Evolutionary conservation across 1,140 invertebrate genomes (phyloP).

Genomic region (Ctenoplectra terminalis): DNA sequence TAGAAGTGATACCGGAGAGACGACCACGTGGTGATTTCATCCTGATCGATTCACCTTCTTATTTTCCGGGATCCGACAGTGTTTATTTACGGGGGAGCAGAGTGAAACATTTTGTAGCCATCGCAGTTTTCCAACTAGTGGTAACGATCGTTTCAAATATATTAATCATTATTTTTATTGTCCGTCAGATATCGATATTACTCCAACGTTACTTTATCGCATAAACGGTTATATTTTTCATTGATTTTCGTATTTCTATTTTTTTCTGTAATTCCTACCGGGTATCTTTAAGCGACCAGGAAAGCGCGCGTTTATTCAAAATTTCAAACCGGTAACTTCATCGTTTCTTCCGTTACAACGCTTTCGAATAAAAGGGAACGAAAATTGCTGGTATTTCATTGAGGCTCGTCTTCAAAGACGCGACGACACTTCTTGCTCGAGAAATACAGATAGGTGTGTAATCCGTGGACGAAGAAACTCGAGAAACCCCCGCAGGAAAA

Average conservation of each 20-base stretch:
- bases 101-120: not conserved
- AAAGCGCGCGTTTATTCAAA: not conserved
- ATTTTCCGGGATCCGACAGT: not conserved
- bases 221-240: no score
- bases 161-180: not conserved
- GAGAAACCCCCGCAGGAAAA: slow-evolving; percentile 36
- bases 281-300: not conserved
- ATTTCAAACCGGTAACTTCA: not conserved
- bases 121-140: not conserved
- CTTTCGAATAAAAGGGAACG: not conserved
- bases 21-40: slow-evolving; percentile 26
- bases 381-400: not conserved
- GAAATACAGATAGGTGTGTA: slow-evolving; percentile 48
- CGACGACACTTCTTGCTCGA: not conserved
- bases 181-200: no score
- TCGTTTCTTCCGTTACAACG: not conserved
- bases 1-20: slow-evolving; percentile 6
- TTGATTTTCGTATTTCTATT: not conserved
- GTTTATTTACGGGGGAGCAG: not conserved
- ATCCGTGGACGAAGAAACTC: slow-evolving; percentile 50
- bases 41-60: not conserved
- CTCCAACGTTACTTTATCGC: no score
- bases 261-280: not conserved
- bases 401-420: not conserved
- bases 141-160: not conserved